These are phyloP conservation scores for Gambusia holbrooki DNA, from an alignment of 2,113 vertebrate species.

Conservation along the genomic window DNA sequence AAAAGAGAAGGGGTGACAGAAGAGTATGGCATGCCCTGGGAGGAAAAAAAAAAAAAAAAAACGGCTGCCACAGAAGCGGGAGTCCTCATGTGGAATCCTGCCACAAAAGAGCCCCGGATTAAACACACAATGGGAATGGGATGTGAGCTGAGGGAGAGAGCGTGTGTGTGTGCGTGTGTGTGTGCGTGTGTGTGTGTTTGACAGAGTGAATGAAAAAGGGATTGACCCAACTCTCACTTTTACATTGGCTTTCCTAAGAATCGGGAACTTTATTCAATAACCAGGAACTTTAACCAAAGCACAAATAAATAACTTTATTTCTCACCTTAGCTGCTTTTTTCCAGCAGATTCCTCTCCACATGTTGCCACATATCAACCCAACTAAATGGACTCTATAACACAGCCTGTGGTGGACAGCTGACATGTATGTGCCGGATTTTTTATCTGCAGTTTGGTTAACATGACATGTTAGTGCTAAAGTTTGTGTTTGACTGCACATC, in stretches of 20 bases:
- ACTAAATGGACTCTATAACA: not conserved
- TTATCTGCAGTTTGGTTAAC: slow-evolving; percentile 32
- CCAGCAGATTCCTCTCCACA: slow-evolving; percentile 16
- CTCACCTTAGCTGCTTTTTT: slow-evolving; percentile 3
- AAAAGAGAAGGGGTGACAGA: slow-evolving; percentile 78
- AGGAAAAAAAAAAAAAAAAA: slow-evolving; percentile 48
- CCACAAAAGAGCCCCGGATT: slow-evolving; percentile 82
- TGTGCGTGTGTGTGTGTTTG: not conserved
- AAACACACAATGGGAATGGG: slow-evolving; percentile 81
- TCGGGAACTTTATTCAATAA: not conserved
- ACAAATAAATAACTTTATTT: slow-evolving; percentile 10
- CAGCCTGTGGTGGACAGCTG: slow-evolving; percentile 29
- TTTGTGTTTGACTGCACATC: slow-evolving; percentile 13
- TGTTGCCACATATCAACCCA: slow-evolving; percentile 29
- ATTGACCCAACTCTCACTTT: slow-evolving; percentile 56
- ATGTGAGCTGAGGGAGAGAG: slow-evolving; percentile 69
- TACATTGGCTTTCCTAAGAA: slow-evolving; percentile 7
- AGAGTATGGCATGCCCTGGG: slow-evolving; percentile 73
- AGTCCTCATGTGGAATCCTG: slow-evolving; percentile 82
- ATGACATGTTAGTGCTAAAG: not conserved
- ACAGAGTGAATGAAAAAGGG: slow-evolving; percentile 16
- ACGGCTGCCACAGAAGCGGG: slow-evolving; percentile 71
- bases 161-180: not conserved
- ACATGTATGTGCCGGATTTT: slow-evolving; percentile 34
- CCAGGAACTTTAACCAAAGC: not conserved